phyloP scores from a whole-genome alignment of 2,888 invertebrate species.

The Rapana venosa region DNA sequence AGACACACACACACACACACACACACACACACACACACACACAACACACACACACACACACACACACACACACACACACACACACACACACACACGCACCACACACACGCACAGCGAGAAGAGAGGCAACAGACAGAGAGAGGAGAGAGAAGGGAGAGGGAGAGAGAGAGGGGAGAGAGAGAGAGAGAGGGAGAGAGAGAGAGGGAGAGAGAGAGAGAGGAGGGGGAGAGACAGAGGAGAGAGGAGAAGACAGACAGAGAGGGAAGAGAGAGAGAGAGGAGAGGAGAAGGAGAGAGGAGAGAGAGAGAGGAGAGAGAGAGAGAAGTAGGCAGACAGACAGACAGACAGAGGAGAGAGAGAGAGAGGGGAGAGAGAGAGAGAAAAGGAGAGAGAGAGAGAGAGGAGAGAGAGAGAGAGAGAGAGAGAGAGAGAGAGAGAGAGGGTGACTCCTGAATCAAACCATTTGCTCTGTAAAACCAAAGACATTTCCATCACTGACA shows the following conservation, averaged over 20 bases:
- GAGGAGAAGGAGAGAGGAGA: neutral
- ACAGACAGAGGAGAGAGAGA: neutral
- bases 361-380: too few species aligned
- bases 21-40: too few species aligned
- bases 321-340: neutral
- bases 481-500: too few species aligned
- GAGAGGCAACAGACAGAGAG: neutral
- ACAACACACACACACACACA: neutral
- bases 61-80: neutral
- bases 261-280: neutral
- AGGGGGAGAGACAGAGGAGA: neutral
- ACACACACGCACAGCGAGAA: neutral
- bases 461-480: too few species aligned
- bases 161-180: conserved; percentile 12
- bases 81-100: neutral
- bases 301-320: neutral
- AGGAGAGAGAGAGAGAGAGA: too few species aligned
- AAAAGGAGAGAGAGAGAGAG: too few species aligned
- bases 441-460: too few species aligned
- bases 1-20: too few species aligned
- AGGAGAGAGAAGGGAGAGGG: neutral
- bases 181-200: neutral
- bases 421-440: too few species aligned
- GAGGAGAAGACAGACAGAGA: neutral
- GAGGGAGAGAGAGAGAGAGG: neutral